Conservation (phyloP, 2,113 vertebrate genomes). For the Ctenodactylus gundi region DNA sequence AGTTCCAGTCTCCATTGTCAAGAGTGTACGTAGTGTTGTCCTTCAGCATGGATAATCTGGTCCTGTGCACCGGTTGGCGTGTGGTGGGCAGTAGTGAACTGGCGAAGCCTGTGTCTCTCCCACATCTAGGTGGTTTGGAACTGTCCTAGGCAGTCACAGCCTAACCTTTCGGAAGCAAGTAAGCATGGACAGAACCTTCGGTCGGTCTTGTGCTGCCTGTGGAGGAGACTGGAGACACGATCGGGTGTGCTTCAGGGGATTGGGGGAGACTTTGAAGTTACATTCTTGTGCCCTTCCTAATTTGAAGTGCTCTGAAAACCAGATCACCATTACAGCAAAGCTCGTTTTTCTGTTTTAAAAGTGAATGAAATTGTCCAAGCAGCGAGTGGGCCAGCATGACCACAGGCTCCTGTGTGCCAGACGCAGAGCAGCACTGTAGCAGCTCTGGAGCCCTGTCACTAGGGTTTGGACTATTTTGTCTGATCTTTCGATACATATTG, state of each 20-base stretch:
- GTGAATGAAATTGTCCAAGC: not conserved
- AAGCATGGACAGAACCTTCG: not conserved
- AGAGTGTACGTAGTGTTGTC: not conserved
- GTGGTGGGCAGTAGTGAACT: not conserved
- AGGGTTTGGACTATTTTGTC: not conserved
- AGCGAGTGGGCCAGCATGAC: not conserved
- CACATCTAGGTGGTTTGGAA: not conserved
- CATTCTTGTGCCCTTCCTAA: not conserved
- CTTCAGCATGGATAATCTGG: not conserved
- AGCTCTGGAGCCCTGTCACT: too few species aligned
- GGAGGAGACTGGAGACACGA: not conserved
- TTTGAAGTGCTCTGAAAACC: not conserved
- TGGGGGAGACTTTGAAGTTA: too few species aligned
- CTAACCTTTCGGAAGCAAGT: not conserved
- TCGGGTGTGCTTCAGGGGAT: too few species aligned
- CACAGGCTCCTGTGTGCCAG: too few species aligned
- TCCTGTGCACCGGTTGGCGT: not conserved
- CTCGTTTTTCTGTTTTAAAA: not conserved
- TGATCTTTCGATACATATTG: not conserved
- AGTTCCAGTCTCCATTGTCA: not conserved
- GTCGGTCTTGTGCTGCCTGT: not conserved
- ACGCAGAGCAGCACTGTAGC: too few species aligned
- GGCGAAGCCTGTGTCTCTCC: not conserved
- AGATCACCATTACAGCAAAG: not conserved
- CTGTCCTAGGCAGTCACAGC: not conserved